Percentiles rank a stretch among this genome's conserved stretches.
Conservation (phyloP, 1,140 invertebrate genomes). For the Odontomachus brunneus region DNA sequence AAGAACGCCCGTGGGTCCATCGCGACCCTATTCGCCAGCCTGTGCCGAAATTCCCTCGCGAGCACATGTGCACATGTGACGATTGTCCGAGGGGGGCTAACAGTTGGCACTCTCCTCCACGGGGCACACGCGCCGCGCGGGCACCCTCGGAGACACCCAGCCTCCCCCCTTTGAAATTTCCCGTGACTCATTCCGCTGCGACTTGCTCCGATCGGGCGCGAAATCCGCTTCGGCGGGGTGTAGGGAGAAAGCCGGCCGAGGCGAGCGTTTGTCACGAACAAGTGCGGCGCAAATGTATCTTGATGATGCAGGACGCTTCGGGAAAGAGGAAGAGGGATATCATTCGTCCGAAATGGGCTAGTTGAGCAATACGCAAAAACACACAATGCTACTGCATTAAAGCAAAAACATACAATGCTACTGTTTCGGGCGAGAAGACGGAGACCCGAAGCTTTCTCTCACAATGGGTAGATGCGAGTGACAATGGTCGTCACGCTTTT, state of each 20-base stretch:
- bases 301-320: not conserved
- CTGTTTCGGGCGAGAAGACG: not conserved
- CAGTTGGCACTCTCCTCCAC: constrained; percentile 65
- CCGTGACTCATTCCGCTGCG: constrained; percentile 68
- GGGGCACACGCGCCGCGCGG: constrained; percentile 3
- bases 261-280: constrained; percentile 36
- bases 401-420: not conserved
- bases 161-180: constrained; percentile 59
- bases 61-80: constrained; percentile 81
- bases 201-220: constrained; percentile 13
- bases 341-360: constrained; percentile 2
- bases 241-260: constrained; percentile 24
- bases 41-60: constrained; percentile 81
- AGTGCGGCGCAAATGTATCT: not conserved
- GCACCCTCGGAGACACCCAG: constrained; percentile 61
- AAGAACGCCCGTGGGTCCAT: constrained; percentile 60
- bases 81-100: constrained; percentile 66
- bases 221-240: constrained; percentile 3
- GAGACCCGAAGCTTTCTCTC: too few relatives aligned
- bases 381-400: not conserved
- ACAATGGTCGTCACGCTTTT: too few relatives aligned
- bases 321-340: not conserved
- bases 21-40: constrained; percentile 43
- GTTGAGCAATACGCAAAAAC: too few relatives aligned
- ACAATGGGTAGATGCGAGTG: too few relatives aligned